Percentiles rank a stretch among this genome's conserved stretches.
phyloP scores from a whole-genome alignment of 1,140 invertebrate species.

The Brachionus plicatilis region DNA sequence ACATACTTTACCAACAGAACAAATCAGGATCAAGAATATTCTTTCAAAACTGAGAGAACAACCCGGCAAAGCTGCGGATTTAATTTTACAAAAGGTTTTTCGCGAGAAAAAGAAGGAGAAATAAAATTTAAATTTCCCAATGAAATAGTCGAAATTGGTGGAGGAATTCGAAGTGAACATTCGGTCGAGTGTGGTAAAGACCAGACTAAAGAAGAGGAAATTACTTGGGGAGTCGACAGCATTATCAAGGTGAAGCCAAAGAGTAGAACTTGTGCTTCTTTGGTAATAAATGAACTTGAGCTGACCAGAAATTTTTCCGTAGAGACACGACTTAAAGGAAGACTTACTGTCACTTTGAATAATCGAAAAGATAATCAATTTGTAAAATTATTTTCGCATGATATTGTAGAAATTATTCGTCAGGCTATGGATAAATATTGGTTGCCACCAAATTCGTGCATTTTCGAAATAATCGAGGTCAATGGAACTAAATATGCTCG shows the following conservation, averaged over 20 bases:
- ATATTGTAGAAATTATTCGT: slow-evolving; percentile 33
- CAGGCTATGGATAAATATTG: slow-evolving; percentile 29
- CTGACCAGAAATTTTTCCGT: slow-evolving; percentile 12
- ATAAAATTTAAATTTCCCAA: slow-evolving; percentile 57
- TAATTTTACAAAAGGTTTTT: slow-evolving; percentile 54
- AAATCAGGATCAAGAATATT: slow-evolving; percentile 56
- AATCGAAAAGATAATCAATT: slow-evolving; percentile 29
- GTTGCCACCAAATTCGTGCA: background rate
- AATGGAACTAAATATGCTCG: background rate
- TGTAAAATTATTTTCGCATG: slow-evolving; percentile 33
- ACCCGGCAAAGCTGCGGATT: slow-evolving; percentile 55
- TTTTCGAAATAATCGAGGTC: background rate
- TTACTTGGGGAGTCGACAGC: slow-evolving; percentile 58
- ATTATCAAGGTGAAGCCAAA: slow-evolving; percentile 54
- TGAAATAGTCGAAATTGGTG: slow-evolving; percentile 56
- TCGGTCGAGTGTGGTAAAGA: slow-evolving; percentile 55
- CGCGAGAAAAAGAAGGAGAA: slow-evolving; percentile 55
- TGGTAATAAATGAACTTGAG: slow-evolving; percentile 46
- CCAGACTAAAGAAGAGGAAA: slow-evolving; percentile 51
- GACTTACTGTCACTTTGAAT: background rate
- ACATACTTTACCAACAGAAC: slow-evolving; percentile 58
- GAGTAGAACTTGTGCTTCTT: slow-evolving; percentile 52
- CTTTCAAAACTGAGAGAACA: slow-evolving; percentile 57
- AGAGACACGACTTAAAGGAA: slow-evolving; percentile 5
- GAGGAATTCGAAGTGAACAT: slow-evolving; percentile 58